phyloP scores from a whole-genome alignment of 2,888 invertebrate genomes.

The Platycheirus rosarum region DNA sequence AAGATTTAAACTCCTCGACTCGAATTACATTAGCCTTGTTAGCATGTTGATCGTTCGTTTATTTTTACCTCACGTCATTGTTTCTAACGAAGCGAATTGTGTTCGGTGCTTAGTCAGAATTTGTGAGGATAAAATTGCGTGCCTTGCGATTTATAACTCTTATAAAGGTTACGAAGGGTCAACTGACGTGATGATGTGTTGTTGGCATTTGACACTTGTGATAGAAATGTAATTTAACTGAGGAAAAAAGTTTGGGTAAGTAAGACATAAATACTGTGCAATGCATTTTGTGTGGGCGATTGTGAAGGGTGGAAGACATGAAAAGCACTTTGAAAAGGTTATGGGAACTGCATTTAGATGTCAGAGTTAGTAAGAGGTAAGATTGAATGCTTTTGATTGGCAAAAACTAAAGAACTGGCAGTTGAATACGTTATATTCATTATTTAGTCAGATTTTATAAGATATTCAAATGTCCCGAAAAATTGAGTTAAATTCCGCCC shows the following conservation, averaged over 20 bases:
- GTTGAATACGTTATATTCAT: too few species aligned
- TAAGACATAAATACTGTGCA: slow-evolving; percentile 8
- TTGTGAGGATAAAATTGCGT: slow-evolving; percentile 23
- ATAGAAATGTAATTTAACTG: slow-evolving; percentile 25
- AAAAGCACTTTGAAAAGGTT: background rate
- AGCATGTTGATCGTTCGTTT: slow-evolving; percentile 69
- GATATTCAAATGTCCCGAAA: too few species aligned
- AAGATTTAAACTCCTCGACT: slow-evolving; percentile 46
- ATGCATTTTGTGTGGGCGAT: background rate
- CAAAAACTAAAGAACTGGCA: too few species aligned
- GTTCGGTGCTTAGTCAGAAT: slow-evolving; percentile 59
- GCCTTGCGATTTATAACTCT: slow-evolving; percentile 36
- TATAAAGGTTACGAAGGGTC: slow-evolving; percentile 34
- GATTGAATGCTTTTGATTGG: too few species aligned
- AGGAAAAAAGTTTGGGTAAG: slow-evolving; percentile 10
- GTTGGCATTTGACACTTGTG: slow-evolving; percentile 40
- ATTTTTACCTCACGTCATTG: slow-evolving; percentile 52
- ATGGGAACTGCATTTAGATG: background rate
- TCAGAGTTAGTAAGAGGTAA: background rate
- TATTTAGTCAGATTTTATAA: too few species aligned
- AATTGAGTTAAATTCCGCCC: too few species aligned
- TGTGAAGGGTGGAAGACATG: background rate
- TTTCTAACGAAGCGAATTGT: slow-evolving; percentile 44
- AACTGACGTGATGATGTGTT: slow-evolving; percentile 30
- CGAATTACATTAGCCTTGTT: slow-evolving; percentile 67